Percentiles rank a stretch among this genome's conserved stretches.
Evolutionary conservation across 2,113 vertebrate species (phyloP).

Genomic region (Corvus cornix): DNA sequence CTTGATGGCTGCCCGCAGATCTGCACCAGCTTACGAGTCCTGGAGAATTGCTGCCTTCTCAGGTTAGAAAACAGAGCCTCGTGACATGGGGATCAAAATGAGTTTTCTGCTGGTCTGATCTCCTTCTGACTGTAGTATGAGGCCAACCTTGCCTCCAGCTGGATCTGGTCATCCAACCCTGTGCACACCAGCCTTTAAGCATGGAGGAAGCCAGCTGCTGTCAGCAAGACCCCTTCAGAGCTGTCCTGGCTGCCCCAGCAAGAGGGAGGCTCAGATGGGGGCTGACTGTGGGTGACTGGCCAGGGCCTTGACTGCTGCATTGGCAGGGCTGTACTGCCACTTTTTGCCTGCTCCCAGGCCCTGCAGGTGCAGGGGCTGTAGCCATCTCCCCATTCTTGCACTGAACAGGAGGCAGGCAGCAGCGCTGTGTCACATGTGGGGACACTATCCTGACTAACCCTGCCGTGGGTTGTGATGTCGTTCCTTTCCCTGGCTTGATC

Average conservation of each 20-base stretch:
- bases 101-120: neutral
- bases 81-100: neutral
- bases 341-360: neutral
- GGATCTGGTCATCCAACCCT: neutral
- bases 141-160: neutral
- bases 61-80: constrained; percentile 14
- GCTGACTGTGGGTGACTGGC: neutral
- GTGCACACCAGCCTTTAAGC: neutral
- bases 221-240: neutral
- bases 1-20: neutral
- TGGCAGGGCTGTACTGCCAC: neutral
- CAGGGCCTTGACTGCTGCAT: neutral
- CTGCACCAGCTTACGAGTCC: neutral
- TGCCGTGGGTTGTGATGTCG: fast-evolving
- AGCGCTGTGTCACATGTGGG: neutral
- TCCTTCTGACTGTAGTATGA: neutral
- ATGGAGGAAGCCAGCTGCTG: neutral
- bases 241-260: neutral
- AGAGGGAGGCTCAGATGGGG: neutral
- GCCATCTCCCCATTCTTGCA: neutral
- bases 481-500: neutral
- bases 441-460: neutral
- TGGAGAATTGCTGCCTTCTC: constrained; percentile 40
- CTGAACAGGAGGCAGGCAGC: neutral
- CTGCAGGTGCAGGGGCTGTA: neutral